Base-by-base conservation (phyloP, 35 echinoderm and acorn worm species). In the Heliocidaris tuberculata region DNA sequence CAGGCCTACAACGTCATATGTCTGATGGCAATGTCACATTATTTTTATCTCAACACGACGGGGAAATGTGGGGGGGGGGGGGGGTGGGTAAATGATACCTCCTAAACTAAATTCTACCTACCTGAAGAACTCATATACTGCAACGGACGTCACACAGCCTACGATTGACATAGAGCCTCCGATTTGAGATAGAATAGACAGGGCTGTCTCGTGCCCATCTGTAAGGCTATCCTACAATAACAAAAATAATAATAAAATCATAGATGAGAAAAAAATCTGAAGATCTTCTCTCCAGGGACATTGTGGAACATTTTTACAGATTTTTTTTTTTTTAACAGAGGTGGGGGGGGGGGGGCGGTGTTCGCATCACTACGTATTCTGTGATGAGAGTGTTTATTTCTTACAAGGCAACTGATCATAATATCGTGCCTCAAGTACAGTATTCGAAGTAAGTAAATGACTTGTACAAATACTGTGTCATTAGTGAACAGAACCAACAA, bases 51-150 rank as follows among this genome's bases (percentile, higher is more conserved):
- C 52, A 42, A 10, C 52, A 56, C 52, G 52, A 56, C 7, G 10
- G 10, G 52, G 15, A 56, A 56, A 56, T 56, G 8, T 10, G 52
- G 52, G 9, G 15, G 0, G 15, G 52, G 52, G 7, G 52, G 52
- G 52, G 9, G 15, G 2, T 2, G 52, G 52, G 7, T 56, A 56
- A 11, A 56, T 52, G 6, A 13, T 10, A 52, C 52, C 52, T 13
- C 52, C 52, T 56, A 10, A 56, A 56, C 7, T 0, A 56, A 1
- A 56, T 56, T 78, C 21, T 15, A 95, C 94, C 27, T 92, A 97
- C 96, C 90, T 96, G 95, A 97, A 97, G 94, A 96, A 97, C 50
- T 97, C 94, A 59, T 96, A 97, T 32, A 97, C 94, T 31, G 60
- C 85, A 70, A 97, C 95, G 32, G 96, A 95, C 9, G 95, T 87